These are phyloP conservation scores for Ciconia stormi DNA, from an alignment of 2,113 vertebrate species.

Conservation along the genomic window DNA sequence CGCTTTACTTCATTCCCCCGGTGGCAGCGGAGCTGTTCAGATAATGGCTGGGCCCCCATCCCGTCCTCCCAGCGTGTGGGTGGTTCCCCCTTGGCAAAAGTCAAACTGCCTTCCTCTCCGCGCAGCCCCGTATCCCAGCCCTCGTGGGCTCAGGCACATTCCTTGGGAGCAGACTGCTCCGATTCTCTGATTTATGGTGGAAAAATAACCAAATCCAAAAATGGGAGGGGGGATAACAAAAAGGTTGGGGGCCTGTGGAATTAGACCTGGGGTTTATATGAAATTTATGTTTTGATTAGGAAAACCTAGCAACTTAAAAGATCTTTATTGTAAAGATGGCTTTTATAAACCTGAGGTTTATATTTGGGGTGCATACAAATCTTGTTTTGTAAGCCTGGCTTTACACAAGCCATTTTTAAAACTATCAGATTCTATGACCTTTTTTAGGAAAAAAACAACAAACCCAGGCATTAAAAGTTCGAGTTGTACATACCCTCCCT, in stretches of 20 bases:
- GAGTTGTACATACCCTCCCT: neutral
- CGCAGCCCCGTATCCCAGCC: neutral
- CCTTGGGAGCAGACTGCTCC: fast-evolving
- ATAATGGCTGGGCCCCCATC: neutral
- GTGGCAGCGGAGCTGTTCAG: neutral
- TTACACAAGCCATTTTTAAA: neutral
- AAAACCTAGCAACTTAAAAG: neutral
- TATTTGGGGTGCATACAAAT: neutral
- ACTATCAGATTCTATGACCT: neutral
- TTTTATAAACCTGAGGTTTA: neutral
- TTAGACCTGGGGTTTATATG: neutral
- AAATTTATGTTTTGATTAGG: neutral
- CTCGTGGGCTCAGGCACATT: neutral
- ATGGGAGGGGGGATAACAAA: neutral
- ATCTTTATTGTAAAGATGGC: neutral
- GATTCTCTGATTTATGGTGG: neutral
- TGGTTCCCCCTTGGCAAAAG: neutral
- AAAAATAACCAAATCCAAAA: neutral
- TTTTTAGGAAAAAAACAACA: neutral
- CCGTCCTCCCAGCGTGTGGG: neutral
- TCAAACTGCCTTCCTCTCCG: fast-evolving
- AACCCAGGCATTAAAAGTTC: neutral
- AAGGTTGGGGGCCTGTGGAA: neutral
- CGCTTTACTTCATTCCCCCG: neutral
- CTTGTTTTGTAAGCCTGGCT: neutral